Percentiles rank a stretch among this genome's conserved stretches.
Conservation (phyloP, 2,797 vertebrate genomes). For the Sebastes steindachneri region DNA sequence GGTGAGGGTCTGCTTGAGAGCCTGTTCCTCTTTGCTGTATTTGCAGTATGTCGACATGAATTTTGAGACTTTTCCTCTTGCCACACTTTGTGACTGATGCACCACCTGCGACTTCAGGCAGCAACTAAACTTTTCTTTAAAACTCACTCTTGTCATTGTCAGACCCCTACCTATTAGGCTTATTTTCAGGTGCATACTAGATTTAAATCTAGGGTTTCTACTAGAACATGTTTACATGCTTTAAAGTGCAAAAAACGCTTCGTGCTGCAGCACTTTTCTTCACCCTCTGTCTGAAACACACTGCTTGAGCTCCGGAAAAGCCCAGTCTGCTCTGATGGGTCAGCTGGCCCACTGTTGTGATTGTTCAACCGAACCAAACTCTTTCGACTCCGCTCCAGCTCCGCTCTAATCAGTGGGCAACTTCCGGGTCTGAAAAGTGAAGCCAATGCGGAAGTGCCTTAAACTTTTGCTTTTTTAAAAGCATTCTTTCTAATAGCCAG, state of each 20-base stretch:
- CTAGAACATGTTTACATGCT: neutral
- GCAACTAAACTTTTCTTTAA: neutral
- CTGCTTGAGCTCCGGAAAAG: neutral
- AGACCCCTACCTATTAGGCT: neutral
- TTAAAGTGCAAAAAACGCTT: neutral
- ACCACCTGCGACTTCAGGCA: neutral
- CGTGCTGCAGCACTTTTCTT: neutral
- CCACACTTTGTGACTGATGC: neutral
- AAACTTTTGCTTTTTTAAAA: no score
- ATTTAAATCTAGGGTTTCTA: neutral
- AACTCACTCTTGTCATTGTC: neutral
- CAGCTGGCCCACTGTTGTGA: neutral
- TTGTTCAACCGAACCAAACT: neutral
- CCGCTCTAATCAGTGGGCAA: no score
- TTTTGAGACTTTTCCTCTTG: constrained; percentile 14
- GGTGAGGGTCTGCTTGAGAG: constrained; percentile 1
- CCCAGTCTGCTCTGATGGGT: neutral
- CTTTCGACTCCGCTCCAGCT: no score
- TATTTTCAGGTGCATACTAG: neutral
- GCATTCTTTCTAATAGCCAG: no score
- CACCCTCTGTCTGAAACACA: neutral
- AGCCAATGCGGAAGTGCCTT: no score
- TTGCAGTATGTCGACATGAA: constrained; percentile 1
- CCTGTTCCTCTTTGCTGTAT: constrained; percentile 29
- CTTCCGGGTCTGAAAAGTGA: no score